Evolutionary conservation across 2,797 vertebrate genomes (phyloP), one percentile per base, ranked within the genome.

Genomic region (Clarias laeviceps): DNA sequence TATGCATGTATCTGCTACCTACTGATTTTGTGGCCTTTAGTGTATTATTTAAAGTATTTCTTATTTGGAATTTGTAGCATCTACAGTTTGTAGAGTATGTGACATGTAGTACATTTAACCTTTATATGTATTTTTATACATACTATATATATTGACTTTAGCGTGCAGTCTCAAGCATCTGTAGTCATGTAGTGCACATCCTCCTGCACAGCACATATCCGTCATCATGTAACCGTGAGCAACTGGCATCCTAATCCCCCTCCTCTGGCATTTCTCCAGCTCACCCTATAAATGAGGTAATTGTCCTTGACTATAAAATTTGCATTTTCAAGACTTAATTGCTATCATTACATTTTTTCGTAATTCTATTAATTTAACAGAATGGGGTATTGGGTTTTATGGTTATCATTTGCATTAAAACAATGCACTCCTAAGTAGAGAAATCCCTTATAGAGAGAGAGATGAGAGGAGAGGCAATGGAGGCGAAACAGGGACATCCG

Each of bases 251-350:
- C 97, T 97, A 98, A 99, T 99, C 99, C 98, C 98, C 97, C 97
- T 97, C 96, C 91, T 96, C 97, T 99, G 98, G 98, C 98, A 97
- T 96, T 95, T 96, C 96, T 99, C 98, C 98, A 99, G 95, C 96
- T 95, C 96, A 95, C 95, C 96, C 98, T 97, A 98, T 98, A 99
- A 99, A 99, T 99, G 98, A 99, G 97, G 97, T 99, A 99, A 99
- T 99, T 97, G 97, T 98, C 98, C 98, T 99, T 99, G 98, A 99
- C 98, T 99, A 99, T 99, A 99, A 99, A 98, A 99, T 99, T 99
- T 96, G 97, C 98, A 99, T 99, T 98, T 99, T 99, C 97, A 97
- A 98, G 97, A 98, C 97, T 99, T 99, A 99, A 99, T 99, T 99
- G 98, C 97, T 96, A 98, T 99, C 98, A 99, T 99, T 99, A 99